Evolutionary conservation across 2,888 invertebrate species (phyloP).

Genomic region (Xylota sylvarum): DNA sequence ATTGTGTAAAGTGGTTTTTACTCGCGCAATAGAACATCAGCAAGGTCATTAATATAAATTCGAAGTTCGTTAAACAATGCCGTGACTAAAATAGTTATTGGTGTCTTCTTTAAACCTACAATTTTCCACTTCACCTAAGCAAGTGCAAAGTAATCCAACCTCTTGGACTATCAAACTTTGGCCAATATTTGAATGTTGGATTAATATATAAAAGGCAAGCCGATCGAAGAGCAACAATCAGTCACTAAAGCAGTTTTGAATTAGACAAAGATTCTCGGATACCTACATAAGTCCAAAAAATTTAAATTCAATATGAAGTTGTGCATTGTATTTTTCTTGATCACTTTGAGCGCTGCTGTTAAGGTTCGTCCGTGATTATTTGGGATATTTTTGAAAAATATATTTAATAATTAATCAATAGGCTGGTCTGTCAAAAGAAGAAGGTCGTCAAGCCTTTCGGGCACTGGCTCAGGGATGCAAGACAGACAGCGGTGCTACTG

Average conservation of each 20-base stretch:
- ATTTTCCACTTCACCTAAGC: constrained; percentile 14
- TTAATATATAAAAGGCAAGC: constrained; percentile 11
- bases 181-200: background rate
- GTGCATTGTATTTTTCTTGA: background rate
- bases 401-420: constrained; percentile 30
- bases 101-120: constrained; percentile 6
- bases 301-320: constrained; percentile 10
- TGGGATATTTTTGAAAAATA: background rate
- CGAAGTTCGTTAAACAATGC: background rate
- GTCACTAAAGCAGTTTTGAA: background rate
- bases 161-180: background rate
- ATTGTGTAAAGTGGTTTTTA: background rate
- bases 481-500: constrained; percentile 81
- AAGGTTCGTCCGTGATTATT: background rate
- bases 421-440: constrained; percentile 78
- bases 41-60: background rate
- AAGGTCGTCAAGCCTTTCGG: constrained; percentile 78
- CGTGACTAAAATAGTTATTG: constrained; percentile 10
- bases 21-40: background rate
- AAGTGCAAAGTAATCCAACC: background rate
- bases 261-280: background rate
- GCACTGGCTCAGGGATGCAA: constrained; percentile 80
- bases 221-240: constrained; percentile 1
- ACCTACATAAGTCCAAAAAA: background rate
- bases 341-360: background rate